A percentile compares a stretch with the other conserved stretches of the same genome.
These are phyloP conservation scores for Perca fluviatilis DNA, from an alignment of 2,113 vertebrate genomes.

Conservation along the genomic window DNA sequence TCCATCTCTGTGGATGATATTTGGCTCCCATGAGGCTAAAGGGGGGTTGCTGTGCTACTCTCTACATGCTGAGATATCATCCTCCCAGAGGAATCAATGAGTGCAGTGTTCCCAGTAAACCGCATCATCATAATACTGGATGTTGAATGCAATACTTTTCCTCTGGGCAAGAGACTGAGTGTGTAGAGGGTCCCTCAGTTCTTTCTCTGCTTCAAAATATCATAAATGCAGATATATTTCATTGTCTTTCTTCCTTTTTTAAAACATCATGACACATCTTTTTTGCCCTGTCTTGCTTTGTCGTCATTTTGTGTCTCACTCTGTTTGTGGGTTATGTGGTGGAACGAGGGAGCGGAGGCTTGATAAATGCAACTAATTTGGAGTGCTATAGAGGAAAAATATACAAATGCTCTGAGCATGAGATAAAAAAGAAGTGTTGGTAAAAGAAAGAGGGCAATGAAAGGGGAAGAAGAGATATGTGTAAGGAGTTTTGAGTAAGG, in stretches of 20 bases:
- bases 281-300: neutral
- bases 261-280: neutral
- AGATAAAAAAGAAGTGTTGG: constrained; percentile 36
- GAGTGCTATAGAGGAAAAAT: constrained; percentile 45
- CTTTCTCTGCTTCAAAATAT: constrained; percentile 12
- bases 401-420: constrained; percentile 49
- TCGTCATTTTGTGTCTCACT: neutral
- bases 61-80: constrained; percentile 47
- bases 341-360: neutral
- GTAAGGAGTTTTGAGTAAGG: neutral
- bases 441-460: constrained; percentile 22
- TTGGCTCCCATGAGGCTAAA: constrained; percentile 62
- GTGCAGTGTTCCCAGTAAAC: constrained; percentile 38
- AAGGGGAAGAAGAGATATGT: constrained; percentile 15
- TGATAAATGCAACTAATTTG: constrained; percentile 58
- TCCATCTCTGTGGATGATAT: constrained; percentile 53
- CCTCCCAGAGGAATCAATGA: constrained; percentile 67
- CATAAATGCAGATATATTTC: constrained; percentile 12
- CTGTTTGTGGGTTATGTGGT: constrained; percentile 4
- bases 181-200: constrained; percentile 35
- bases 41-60: constrained; percentile 36
- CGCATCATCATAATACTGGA: constrained; percentile 37
- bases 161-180: constrained; percentile 40
- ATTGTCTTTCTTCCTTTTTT: neutral
- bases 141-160: constrained; percentile 36